Evolutionary conservation across 2,113 vertebrate genomes (phyloP).

Genomic region (Dermatemys mawii): DNA sequence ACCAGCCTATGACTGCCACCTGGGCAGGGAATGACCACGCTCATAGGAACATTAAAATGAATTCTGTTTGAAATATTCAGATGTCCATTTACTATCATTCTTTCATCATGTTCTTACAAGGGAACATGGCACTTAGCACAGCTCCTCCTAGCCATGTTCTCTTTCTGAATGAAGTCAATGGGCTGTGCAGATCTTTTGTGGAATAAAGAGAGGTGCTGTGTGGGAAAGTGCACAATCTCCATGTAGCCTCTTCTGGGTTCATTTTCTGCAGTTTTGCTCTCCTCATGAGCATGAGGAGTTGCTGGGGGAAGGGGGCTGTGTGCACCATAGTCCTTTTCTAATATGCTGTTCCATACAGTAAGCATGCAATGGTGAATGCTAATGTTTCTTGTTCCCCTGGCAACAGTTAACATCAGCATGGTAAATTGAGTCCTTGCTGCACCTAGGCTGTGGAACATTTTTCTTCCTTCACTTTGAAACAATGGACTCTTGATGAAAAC

Average conservation of each 20-base stretch:
- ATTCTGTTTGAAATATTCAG: not conserved
- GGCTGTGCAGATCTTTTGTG: not conserved
- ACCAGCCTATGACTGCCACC: not conserved
- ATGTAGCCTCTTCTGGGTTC: not conserved
- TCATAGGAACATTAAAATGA: not conserved
- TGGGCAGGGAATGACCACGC: too few species aligned
- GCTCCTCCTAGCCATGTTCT: not conserved
- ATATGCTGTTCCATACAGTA: not conserved
- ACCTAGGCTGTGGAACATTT: not conserved
- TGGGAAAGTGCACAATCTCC: not conserved
- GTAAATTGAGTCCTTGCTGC: not conserved
- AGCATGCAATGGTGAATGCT: too few species aligned
- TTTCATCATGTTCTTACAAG: not conserved
- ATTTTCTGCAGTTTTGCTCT: not conserved
- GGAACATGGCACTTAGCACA: not conserved
- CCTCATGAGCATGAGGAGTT: not conserved
- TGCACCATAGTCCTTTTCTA: too few species aligned
- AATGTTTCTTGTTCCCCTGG: not conserved
- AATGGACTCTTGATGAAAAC: not conserved
- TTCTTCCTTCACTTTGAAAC: not conserved
- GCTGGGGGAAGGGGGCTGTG: not conserved
- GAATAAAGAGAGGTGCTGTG: not conserved
- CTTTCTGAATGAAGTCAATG: not conserved
- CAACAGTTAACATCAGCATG: not conserved
- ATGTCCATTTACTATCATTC: not conserved